phyloP scores from a whole-genome alignment of 2,797 vertebrate genomes.

The Gambelia wislizenii region DNA sequence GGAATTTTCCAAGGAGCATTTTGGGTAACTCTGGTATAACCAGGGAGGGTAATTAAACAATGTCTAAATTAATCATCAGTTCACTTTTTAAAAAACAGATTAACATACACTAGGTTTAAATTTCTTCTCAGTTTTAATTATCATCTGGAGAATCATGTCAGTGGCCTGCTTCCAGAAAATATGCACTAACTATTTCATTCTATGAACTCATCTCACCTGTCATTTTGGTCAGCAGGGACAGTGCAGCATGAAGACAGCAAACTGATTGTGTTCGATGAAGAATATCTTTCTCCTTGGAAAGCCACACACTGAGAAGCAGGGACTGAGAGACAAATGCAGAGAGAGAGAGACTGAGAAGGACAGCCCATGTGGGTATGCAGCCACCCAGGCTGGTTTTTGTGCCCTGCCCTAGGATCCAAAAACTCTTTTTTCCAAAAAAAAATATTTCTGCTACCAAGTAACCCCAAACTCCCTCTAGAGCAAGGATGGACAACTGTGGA shows the following conservation, averaged over 20 bases:
- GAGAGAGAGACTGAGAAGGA: background rate
- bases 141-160: background rate
- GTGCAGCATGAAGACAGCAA: conserved; percentile 84
- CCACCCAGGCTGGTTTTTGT: too few relatives aligned
- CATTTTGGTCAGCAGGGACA: conserved; percentile 91
- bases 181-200: background rate
- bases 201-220: conserved; percentile 82
- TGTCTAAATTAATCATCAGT: background rate
- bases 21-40: too few relatives aligned
- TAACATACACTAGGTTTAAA: background rate
- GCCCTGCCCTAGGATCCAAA: too few relatives aligned
- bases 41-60: background rate
- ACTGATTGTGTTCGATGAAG: conserved; percentile 83
- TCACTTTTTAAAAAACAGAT: conserved; percentile 9
- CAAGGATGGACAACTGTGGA: too few relatives aligned
- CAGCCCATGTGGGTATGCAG: too few relatives aligned
- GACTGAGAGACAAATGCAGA: conserved; percentile 73
- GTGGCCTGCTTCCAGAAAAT: background rate
- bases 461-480: too few relatives aligned
- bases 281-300: conserved; percentile 91
- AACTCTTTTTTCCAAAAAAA: too few relatives aligned
- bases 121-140: conserved; percentile 3
- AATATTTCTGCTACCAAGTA: too few relatives aligned
- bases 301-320: conserved; percentile 92
- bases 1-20: too few relatives aligned